Evolutionary conservation across 2,797 vertebrate species (phyloP), one percentile per base, ranked within the genome.

Genomic region (Argyrosomus regius): DNA sequence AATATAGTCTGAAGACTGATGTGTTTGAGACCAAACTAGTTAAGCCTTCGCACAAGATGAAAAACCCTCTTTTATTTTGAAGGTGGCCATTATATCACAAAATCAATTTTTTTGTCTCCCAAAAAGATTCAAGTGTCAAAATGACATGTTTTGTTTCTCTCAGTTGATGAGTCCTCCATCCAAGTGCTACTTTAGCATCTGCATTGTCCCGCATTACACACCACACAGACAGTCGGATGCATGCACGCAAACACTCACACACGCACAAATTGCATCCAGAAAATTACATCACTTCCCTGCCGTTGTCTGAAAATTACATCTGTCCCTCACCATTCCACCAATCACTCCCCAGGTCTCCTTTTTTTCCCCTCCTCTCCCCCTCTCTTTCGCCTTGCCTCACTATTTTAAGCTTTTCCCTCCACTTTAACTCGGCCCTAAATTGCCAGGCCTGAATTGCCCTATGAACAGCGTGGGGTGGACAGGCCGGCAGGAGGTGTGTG

Each of bases 401-500:
- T 87, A 91, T 92, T 92, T 92, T 84, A 87, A 86, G 72, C 78
- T 84, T 89, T 91, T 90, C 78, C 73, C 80, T 87, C 80, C 78
- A 90, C 90, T 92, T 93, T 92, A 89, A 89, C 90, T 88, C 18
- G 45, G 81, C 80, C 88, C 90, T 91, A 95, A 95, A 95, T 94
- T 94, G 87, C 89, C 61, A 35, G 87, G 81, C 91, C 89, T 90
- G 90, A 92, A 95, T 94, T 93, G 95, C 90, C 92, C 89, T 75
- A 80, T 87, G 90, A 95, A 89, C 95, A 94, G 94, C 87, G 81
- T 94, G 93, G 72, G 91, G 92, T 85, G 90, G 90, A 91, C 90
- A 85, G 90, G 89, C 77, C 80, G 70, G 93, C 87, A 56, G 91
- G 90, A 85, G 87, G 91, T 73, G 68, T 88, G 84, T 89, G 89